phyloP scores from a whole-genome alignment of 1,140 invertebrate species.

The Littorina saxatilis region DNA sequence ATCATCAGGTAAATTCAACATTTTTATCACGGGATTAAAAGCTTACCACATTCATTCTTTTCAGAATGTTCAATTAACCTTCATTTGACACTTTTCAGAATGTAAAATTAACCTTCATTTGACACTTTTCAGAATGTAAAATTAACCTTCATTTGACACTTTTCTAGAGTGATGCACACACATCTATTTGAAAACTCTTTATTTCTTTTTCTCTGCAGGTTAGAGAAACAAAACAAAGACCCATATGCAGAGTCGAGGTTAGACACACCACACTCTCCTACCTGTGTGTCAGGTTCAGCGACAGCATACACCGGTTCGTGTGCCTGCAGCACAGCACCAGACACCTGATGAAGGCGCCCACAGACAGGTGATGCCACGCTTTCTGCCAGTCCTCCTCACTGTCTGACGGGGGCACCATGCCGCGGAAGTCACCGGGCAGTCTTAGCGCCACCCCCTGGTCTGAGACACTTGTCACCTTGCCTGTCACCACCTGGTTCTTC shows the following conservation, averaged over 20 bases:
- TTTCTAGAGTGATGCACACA: background rate
- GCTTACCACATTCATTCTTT: too few relatives aligned
- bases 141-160: background rate
- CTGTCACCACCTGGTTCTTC: slow-evolving; percentile 54
- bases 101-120: too few relatives aligned
- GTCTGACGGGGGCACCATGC: background rate
- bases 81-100: too few relatives aligned
- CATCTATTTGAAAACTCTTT: too few relatives aligned
- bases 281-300: slow-evolving; percentile 11
- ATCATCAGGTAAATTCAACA: too few relatives aligned
- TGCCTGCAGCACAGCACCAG: slow-evolving; percentile 14
- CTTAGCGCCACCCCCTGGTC: slow-evolving; percentile 1
- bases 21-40: too few relatives aligned
- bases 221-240: too few relatives aligned
- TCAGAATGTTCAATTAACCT: too few relatives aligned
- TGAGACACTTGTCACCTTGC: slow-evolving; percentile 41
- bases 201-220: too few relatives aligned
- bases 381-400: background rate
- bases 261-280: background rate
- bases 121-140: background rate
- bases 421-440: slow-evolving; percentile 9
- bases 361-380: background rate
- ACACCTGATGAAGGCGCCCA: slow-evolving; percentile 3
- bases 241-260: too few relatives aligned
- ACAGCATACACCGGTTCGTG: slow-evolving; percentile 9